These are phyloP conservation scores for Macrobrachium rosenbergii DNA, from an alignment of 1,140 invertebrate genomes.

Conservation along the genomic window DNA sequence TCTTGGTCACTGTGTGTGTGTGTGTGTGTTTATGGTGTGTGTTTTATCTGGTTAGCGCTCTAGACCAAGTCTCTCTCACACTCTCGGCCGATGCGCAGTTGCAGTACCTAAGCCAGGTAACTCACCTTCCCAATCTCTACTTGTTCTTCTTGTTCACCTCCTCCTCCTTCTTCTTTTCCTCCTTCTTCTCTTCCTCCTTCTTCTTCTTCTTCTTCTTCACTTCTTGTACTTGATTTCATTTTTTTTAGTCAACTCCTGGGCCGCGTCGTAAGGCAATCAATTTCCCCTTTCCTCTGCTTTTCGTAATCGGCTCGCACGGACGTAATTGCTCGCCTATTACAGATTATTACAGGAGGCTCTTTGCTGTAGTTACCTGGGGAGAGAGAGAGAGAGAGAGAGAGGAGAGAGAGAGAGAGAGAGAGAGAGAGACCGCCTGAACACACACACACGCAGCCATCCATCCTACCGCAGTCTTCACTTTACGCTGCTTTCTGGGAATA, in stretches of 20 bases:
- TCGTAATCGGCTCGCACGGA: no score
- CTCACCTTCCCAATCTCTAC: background rate
- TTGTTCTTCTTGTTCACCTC: background rate
- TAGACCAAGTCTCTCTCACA: no score
- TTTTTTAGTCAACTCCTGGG: background rate
- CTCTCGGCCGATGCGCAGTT: no score
- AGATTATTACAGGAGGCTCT: no score
- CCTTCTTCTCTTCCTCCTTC: background rate
- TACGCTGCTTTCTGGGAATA: background rate
- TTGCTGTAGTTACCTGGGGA: background rate
- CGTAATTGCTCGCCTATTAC: no score
- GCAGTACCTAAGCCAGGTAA: no score
- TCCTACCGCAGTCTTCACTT: background rate
- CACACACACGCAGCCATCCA: background rate
- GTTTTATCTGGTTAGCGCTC: no score
- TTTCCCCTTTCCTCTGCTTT: background rate
- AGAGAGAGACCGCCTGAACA: background rate
- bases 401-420: slow-evolving; percentile 34
- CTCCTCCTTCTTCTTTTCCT: background rate
- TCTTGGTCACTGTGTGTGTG: no score
- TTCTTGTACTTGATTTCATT: background rate
- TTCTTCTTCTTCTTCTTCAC: background rate
- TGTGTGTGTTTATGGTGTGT: no score
- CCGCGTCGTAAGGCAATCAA: background rate
- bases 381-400: slow-evolving; percentile 33